Evolutionary conservation across 2,888 invertebrate genomes (phyloP).

Genomic region (Autographa gamma): DNA sequence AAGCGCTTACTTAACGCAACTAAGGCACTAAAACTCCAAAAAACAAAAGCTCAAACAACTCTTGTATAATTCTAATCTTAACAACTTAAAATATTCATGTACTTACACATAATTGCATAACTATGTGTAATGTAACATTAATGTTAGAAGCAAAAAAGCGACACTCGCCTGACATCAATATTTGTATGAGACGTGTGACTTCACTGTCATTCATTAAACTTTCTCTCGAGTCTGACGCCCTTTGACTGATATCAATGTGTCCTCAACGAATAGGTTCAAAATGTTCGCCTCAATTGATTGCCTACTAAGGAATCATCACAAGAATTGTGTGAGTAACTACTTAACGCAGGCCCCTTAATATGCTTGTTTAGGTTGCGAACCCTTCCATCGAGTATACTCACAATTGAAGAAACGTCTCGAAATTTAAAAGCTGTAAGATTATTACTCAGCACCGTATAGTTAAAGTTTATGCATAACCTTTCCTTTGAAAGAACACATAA

Average conservation of each 20-base stretch:
- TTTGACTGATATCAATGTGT: conserved; percentile 66
- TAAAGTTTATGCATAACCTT: conserved; percentile 19
- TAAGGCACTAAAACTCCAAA: background rate
- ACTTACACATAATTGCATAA: background rate
- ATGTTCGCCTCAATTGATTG: conserved; percentile 59
- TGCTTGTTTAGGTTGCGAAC: conserved; percentile 45
- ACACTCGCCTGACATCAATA: conserved; percentile 63
- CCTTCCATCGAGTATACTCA: conserved; percentile 24
- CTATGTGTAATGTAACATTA: conserved; percentile 36
- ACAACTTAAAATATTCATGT: background rate
- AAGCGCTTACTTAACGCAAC: conserved; percentile 2
- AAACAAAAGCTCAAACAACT: background rate
- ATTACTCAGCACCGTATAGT: background rate
- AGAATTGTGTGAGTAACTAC: conserved; percentile 57
- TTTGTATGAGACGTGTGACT: conserved; percentile 67
- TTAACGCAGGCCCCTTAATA: conserved; percentile 48
- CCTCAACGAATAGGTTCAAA: conserved; percentile 64
- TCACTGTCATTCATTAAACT: conserved; percentile 71
- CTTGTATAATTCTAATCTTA: background rate
- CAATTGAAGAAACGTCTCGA: conserved; percentile 30
- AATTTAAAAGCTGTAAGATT: conserved; percentile 17
- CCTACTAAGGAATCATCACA: conserved; percentile 55
- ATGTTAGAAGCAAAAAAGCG: conserved; percentile 53
- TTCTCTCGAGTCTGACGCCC: conserved; percentile 69
- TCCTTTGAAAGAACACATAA: conserved; percentile 23